A percentile compares a stretch with the other conserved stretches of the same genome.
These are phyloP conservation scores for Panthera uncia DNA, from an alignment of 2,113 vertebrate species.

Conservation along the genomic window DNA sequence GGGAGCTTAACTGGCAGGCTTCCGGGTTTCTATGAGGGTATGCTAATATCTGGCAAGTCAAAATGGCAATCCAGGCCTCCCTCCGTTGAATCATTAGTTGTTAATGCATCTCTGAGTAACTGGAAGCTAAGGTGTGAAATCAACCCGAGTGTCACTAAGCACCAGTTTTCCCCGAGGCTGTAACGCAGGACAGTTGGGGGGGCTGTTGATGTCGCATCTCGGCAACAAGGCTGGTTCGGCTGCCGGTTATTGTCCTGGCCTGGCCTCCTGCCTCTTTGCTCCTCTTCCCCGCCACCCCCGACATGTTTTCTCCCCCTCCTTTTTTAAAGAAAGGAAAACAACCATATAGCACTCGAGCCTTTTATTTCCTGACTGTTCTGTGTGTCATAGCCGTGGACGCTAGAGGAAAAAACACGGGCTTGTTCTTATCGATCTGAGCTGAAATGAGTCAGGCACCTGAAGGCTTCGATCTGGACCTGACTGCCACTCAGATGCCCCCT, in stretches of 20 bases:
- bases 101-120: neutral
- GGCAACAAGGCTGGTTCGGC: neutral
- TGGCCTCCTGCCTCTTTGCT: neutral
- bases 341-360: neutral
- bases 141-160: neutral
- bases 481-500: neutral
- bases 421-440: neutral
- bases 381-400: neutral
- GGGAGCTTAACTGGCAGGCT: neutral
- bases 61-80: neutral
- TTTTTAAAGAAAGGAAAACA: constrained; percentile 13
- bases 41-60: neutral
- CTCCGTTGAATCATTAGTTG: neutral
- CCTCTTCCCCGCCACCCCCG: neutral
- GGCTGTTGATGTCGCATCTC: neutral
- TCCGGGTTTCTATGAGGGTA: neutral
- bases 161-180: neutral
- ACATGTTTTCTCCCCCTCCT: neutral
- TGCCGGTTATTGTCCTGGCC: neutral
- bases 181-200: neutral
- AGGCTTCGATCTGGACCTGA: neutral
- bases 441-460: neutral
- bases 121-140: constrained; percentile 3
- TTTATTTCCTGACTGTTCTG: neutral
- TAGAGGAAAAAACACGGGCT: neutral